Evolutionary conservation across 2,113 vertebrate species (phyloP).

Genomic region (Micronycteris hirsuta): DNA sequence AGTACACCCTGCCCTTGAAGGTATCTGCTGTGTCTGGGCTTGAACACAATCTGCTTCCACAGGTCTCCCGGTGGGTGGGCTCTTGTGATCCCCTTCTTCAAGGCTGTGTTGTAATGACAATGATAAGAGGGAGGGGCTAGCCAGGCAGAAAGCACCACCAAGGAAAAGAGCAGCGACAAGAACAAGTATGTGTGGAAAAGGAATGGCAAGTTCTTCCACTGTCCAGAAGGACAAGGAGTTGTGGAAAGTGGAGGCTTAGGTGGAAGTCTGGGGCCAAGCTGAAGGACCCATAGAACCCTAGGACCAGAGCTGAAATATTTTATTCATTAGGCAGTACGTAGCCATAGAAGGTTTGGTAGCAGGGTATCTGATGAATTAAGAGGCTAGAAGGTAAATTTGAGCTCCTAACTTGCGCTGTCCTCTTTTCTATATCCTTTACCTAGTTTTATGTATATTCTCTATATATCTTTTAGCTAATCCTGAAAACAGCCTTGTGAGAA

Average conservation of each 20-base stretch:
- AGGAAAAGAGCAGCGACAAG: too few relatives aligned
- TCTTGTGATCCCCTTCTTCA: background rate
- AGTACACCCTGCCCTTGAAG: background rate
- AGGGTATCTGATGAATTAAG: background rate
- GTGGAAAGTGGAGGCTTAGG: background rate
- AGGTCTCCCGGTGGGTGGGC: background rate
- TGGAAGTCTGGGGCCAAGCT: background rate
- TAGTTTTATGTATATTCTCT: background rate
- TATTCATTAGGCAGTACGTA: background rate
- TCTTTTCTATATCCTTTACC: background rate
- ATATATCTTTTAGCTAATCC: background rate
- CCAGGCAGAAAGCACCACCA: background rate
- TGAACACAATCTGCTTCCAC: background rate
- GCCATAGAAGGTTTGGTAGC: background rate
- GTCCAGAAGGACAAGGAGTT: background rate
- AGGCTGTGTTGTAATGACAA: background rate
- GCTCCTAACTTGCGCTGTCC: background rate
- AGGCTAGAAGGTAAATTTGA: background rate
- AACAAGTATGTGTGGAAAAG: rapidly evolving
- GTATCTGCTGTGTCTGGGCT: background rate
- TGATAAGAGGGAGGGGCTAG: background rate
- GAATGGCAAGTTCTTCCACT: background rate
- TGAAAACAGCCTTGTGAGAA: background rate
- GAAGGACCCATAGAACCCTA: background rate
- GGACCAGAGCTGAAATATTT: background rate